A percentile compares a stretch with the other conserved stretches of the same genome.
Evolutionary conservation across 2,888 invertebrate species (phyloP).

Genomic region (Noctua comes): DNA sequence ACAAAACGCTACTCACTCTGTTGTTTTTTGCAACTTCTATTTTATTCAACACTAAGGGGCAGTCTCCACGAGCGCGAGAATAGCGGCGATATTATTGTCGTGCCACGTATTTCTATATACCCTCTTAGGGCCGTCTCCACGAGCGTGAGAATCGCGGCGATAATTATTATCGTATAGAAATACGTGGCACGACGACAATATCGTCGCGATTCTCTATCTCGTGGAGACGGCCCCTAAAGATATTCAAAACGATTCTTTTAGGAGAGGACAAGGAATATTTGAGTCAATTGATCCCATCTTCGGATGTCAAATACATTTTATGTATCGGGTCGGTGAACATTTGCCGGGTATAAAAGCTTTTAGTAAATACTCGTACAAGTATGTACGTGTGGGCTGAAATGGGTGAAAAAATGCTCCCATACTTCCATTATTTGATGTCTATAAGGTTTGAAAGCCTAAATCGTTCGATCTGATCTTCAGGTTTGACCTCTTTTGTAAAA

Average conservation of each 20-base stretch:
- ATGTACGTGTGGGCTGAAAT: conserved; percentile 48
- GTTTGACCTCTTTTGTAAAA: conserved; percentile 35
- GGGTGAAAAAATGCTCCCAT: conserved; percentile 26
- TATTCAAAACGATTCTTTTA: conserved; percentile 52
- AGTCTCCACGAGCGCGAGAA: too few species aligned
- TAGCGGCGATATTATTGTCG: too few species aligned
- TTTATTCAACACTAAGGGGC: conserved; percentile 46
- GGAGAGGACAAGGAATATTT: conserved; percentile 50
- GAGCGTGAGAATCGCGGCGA: too few species aligned
- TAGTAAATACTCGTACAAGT: conserved; percentile 54
- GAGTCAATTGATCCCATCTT: conserved; percentile 68
- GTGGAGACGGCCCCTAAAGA: too few species aligned
- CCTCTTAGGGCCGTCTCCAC: too few species aligned
- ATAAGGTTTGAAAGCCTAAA: conserved; percentile 47
- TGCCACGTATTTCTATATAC: too few species aligned
- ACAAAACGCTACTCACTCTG: conserved; percentile 24
- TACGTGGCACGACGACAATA: too few species aligned
- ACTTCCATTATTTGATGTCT: conserved; percentile 59
- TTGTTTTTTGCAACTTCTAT: conserved; percentile 16
- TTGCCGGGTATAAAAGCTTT: conserved; percentile 70
- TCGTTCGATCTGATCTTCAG: conserved; percentile 47
- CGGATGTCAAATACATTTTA: conserved; percentile 71
- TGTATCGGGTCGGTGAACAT: conserved; percentile 67
- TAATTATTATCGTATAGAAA: too few species aligned
- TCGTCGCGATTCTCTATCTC: too few species aligned